Percentiles rank a stretch among this genome's conserved stretches.
These are phyloP conservation scores for Apodemia hepburni DNA, from an alignment of 2,888 invertebrate genomes.

Conservation along the genomic window DNA sequence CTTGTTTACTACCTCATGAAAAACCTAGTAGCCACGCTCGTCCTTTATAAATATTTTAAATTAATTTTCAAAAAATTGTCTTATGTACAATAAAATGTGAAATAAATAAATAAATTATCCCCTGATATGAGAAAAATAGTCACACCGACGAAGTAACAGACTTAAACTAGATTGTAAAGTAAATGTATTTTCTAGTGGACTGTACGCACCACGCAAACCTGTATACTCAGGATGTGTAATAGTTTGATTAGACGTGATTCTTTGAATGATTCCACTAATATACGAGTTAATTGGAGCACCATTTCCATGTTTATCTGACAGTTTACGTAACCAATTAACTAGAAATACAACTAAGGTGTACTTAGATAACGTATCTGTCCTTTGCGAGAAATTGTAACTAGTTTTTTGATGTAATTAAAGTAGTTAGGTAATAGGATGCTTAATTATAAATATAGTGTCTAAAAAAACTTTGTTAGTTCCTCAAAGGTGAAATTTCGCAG, in stretches of 20 bases:
- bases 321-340: slow-evolving; percentile 21
- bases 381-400: slow-evolving; percentile 6
- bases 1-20: too few species aligned
- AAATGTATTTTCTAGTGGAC: neutral
- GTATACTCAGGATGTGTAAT: slow-evolving; percentile 11
- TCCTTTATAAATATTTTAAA: too few species aligned
- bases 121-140: too few species aligned
- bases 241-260: slow-evolving; percentile 12
- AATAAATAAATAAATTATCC: too few species aligned
- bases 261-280: slow-evolving; percentile 15
- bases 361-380: slow-evolving; percentile 17
- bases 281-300: slow-evolving; percentile 32
- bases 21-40: too few species aligned
- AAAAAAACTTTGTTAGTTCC: too few species aligned
- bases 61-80: too few species aligned
- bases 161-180: neutral
- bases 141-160: neutral
- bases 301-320: slow-evolving; percentile 23
- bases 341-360: slow-evolving; percentile 17
- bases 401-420: slow-evolving; percentile 10
- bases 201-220: neutral
- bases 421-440: slow-evolving; percentile 1
- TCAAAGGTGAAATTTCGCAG: too few species aligned
- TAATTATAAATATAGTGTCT: neutral
- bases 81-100: too few species aligned